These are phyloP conservation scores for Paralichthys olivaceus DNA, from an alignment of 2,113 vertebrate genomes.

Conservation along the genomic window DNA sequence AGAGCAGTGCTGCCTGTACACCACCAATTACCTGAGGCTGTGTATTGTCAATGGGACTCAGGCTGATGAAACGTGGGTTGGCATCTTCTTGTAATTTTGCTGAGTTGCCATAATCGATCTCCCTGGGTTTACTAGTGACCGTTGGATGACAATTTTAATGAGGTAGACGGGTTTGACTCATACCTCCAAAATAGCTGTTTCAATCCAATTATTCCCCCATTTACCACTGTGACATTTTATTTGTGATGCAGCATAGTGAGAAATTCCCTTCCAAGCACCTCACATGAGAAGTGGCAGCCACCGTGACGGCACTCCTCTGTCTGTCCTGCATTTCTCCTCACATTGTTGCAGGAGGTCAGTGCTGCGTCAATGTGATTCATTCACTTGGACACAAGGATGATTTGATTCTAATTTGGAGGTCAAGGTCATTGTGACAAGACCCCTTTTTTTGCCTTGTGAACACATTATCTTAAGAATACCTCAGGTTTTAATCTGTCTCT, in stretches of 20 bases:
- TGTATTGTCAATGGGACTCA: conserved; percentile 48
- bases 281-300: background rate
- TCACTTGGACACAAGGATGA: too few relatives aligned
- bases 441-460: too few relatives aligned
- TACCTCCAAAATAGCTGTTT: conserved; percentile 33
- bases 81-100: conserved; percentile 57
- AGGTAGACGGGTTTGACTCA: conserved; percentile 38
- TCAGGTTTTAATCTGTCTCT: too few relatives aligned
- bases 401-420: too few relatives aligned
- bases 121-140: conserved; percentile 55
- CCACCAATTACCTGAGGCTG: conserved; percentile 67
- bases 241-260: conserved; percentile 7
- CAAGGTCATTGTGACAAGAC: too few relatives aligned
- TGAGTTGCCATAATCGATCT: conserved; percentile 73
- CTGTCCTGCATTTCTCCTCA: background rate
- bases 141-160: conserved; percentile 63
- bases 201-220: conserved; percentile 39
- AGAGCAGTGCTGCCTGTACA: conserved; percentile 11
- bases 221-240: conserved; percentile 38
- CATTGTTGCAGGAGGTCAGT: too few relatives aligned
- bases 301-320: background rate
- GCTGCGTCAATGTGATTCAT: background rate
- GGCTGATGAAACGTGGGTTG: conserved; percentile 50
- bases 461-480: too few relatives aligned
- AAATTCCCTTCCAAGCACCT: conserved; percentile 1